Conservation (phyloP, 2,797 vertebrate genomes). For the Arnoldichthys spilopterus region DNA sequence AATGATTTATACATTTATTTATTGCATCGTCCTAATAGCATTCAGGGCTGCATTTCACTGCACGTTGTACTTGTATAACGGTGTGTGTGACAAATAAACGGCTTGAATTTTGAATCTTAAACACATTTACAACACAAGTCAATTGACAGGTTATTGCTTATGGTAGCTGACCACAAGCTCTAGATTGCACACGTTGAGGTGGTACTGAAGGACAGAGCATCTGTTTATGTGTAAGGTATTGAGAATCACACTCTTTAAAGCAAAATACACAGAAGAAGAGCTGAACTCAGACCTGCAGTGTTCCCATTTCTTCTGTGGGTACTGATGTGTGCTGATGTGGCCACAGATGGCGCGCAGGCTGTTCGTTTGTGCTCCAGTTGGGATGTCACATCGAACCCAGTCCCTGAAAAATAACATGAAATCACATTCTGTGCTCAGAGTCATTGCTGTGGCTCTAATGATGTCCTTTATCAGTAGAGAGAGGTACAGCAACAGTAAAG, state of each 20-base stretch:
- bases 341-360: constrained; percentile 14
- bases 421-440: not conserved
- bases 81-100: too few relatives aligned
- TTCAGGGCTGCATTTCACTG: too few relatives aligned
- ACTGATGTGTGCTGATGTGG: constrained; percentile 35
- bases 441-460: not conserved
- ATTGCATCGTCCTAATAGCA: too few relatives aligned
- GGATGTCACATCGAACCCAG: constrained; percentile 14
- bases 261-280: not conserved
- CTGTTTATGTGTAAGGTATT: not conserved
- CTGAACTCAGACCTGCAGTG: constrained; percentile 42
- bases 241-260: not conserved
- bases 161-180: too few relatives aligned
- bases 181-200: too few relatives aligned
- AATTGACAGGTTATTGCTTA: too few relatives aligned
- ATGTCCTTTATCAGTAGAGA: not conserved
- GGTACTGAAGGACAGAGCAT: too few relatives aligned
- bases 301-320: constrained; percentile 31
- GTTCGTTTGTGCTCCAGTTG: constrained; percentile 32
- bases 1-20: too few relatives aligned
- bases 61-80: too few relatives aligned
- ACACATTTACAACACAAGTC: too few relatives aligned
- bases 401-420: constrained; percentile 29
- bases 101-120: too few relatives aligned
- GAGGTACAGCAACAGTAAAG: not conserved